A percentile compares a stretch with the other conserved stretches of the same genome.
These are phyloP conservation scores for Pseudococcus jackbeardsleyi DNA, from an alignment of 2,888 invertebrate genomes.

Conservation along the genomic window DNA sequence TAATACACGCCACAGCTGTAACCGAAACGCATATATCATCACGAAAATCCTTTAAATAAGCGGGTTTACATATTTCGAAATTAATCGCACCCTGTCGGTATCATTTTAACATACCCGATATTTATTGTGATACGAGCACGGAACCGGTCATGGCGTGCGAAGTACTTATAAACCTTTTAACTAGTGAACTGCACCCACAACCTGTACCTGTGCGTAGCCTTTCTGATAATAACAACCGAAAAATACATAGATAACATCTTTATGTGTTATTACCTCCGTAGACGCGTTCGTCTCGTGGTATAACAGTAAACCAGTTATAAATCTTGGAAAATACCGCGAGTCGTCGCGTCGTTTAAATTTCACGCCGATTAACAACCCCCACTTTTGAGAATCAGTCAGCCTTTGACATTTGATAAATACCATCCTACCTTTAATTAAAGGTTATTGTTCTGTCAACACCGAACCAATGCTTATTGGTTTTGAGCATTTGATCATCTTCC, in stretches of 20 bases:
- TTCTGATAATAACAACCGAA: slow-evolving; percentile 9
- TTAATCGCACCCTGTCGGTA: slow-evolving; percentile 55
- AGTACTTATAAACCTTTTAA: slow-evolving; percentile 50
- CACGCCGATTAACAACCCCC: slow-evolving; percentile 25
- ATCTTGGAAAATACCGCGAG: not conserved
- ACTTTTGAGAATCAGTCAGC: not conserved
- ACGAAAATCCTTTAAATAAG: slow-evolving; percentile 55
- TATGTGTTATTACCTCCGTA: slow-evolving; percentile 36
- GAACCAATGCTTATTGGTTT: not conserved
- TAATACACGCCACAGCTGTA: slow-evolving; percentile 34
- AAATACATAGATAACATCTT: slow-evolving; percentile 46
- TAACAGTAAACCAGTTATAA: slow-evolving; percentile 55
- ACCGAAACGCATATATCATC: slow-evolving; percentile 53
- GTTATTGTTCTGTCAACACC: slow-evolving; percentile 21
- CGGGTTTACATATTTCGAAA: slow-evolving; percentile 36
- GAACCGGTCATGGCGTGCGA: slow-evolving; percentile 44
- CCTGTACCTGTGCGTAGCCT: slow-evolving; percentile 5
- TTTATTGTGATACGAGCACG: slow-evolving; percentile 42
- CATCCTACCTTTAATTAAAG: not conserved
- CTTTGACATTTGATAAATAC: slow-evolving; percentile 15
- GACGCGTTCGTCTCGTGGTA: not conserved
- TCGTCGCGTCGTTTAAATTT: slow-evolving; percentile 26
- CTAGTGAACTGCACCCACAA: slow-evolving; percentile 42
- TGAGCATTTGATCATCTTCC: not conserved
- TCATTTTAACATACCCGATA: slow-evolving; percentile 52